Conservation (phyloP, 2,888 invertebrate genomes). For the Apocheima hispidaria region DNA sequence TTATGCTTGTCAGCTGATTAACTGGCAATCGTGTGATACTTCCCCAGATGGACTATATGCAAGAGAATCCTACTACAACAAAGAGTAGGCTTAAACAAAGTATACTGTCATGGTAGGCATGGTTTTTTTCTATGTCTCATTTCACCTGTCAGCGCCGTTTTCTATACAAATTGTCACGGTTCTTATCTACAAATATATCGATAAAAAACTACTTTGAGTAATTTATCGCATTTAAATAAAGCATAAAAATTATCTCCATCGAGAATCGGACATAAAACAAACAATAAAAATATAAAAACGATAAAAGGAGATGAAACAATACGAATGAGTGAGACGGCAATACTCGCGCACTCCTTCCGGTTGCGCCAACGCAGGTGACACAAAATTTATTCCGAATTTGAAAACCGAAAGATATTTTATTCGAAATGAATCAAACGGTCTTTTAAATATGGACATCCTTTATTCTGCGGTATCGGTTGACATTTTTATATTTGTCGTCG, state of each 20-base stretch:
- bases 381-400: slow-evolving; percentile 85
- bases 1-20: too few relatives aligned
- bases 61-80: too few relatives aligned
- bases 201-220: slow-evolving; percentile 67
- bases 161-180: slow-evolving; percentile 72
- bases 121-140: slow-evolving; percentile 23
- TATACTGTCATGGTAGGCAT: neutral
- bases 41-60: too few relatives aligned
- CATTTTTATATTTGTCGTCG: slow-evolving; percentile 85
- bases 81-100: neutral
- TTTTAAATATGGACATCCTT: slow-evolving; percentile 85
- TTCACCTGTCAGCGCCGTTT: slow-evolving; percentile 74
- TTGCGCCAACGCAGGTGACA: slow-evolving; percentile 83
- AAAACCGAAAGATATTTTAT: slow-evolving; percentile 84
- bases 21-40: too few relatives aligned
- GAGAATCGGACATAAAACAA: slow-evolving; percentile 71
- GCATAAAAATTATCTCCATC: slow-evolving; percentile 79
- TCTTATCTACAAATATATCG: slow-evolving; percentile 72
- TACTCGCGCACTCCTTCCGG: slow-evolving; percentile 76
- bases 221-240: slow-evolving; percentile 83
- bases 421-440: slow-evolving; percentile 82
- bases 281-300: slow-evolving; percentile 66
- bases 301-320: slow-evolving; percentile 42
- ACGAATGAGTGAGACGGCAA: slow-evolving; percentile 46
- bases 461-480: slow-evolving; percentile 79